Evolutionary conservation across 2,888 invertebrate species (phyloP), one percentile per base, ranked within the genome.

Genomic region (Cyclophora albipunctata): DNA sequence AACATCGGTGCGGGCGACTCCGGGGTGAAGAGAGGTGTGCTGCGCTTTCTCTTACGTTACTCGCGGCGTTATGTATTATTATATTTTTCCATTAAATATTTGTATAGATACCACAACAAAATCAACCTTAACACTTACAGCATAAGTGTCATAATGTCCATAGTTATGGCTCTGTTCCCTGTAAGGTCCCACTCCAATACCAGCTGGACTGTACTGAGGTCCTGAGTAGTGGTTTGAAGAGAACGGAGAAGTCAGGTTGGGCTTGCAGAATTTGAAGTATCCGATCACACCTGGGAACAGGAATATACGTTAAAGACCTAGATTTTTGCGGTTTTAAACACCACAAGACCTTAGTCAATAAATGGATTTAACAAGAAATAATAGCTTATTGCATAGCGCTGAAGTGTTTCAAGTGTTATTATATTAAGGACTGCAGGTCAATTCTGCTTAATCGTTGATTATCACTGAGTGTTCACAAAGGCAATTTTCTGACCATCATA

Each of bases 231-330:
- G 87, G 47, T 57, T 77, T 2, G 75, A 70, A 0, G 87, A 81
- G 65, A 88, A 88, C 0, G 90, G 90, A 2, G 92, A 91, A 3
- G 90, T 90, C 6, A 91, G 71, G 62, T 91, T 90, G 0, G 95
- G 95, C 64, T 94, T 94, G 88, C 95, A 96, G 63, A 96, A 90
- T 73, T 95, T 95, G 78, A 95, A 95, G 86, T 95, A 96, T 37
- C 94, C 96, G 66, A 96, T 95, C 0, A 95, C 82, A 58, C 95
- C 94, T 90, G 74, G 7, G 75, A 70, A 48, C 33, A 45, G 45
- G 35, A 37, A 33, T 35, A 51, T 40, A 40, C 3, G 40, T 5
- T 7, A 7, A 3, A 40, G n/a, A 5, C 3, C 40, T 40, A 3
- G n/a, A 40, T 20, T 20, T n/a, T 20, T 1, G 20, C 20, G 20